phyloP scores from a whole-genome alignment of 2,797 vertebrate genomes.

The Falco columbarius region DNA sequence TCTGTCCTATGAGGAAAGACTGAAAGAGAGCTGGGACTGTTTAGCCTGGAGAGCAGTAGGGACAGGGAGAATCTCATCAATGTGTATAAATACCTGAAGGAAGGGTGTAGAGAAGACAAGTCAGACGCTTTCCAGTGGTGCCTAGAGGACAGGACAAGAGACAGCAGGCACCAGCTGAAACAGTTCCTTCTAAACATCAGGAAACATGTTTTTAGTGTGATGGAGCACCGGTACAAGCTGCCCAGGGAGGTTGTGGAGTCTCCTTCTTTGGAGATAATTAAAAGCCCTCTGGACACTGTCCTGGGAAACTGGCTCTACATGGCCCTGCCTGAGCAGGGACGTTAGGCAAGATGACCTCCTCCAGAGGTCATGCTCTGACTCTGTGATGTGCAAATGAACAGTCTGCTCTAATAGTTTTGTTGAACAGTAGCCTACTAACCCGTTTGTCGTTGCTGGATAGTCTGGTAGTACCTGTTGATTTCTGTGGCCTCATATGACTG shows the following conservation, averaged over 20 bases:
- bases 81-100: not conserved
- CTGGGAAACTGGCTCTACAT: not conserved
- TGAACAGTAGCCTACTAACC: not conserved
- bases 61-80: not conserved
- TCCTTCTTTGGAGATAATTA: not conserved
- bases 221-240: too few relatives aligned
- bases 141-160: not conserved
- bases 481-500: not conserved
- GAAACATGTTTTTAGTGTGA: not conserved
- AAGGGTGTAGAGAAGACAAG: not conserved
- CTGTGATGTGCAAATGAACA: not conserved
- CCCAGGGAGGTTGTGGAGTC: too few relatives aligned
- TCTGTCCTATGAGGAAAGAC: not conserved
- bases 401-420: not conserved
- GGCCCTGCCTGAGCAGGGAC: not conserved
- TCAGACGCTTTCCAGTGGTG: not conserved
- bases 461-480: not conserved
- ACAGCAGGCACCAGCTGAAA: not conserved
- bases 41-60: not conserved
- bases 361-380: not conserved
- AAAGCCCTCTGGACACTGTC: not conserved
- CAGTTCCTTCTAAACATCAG: not conserved
- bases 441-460: not conserved
- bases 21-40: not conserved
- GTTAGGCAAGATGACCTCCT: not conserved